phyloP scores from a whole-genome alignment of 2,797 vertebrate genomes.

The Gadopsis marmoratus region DNA sequence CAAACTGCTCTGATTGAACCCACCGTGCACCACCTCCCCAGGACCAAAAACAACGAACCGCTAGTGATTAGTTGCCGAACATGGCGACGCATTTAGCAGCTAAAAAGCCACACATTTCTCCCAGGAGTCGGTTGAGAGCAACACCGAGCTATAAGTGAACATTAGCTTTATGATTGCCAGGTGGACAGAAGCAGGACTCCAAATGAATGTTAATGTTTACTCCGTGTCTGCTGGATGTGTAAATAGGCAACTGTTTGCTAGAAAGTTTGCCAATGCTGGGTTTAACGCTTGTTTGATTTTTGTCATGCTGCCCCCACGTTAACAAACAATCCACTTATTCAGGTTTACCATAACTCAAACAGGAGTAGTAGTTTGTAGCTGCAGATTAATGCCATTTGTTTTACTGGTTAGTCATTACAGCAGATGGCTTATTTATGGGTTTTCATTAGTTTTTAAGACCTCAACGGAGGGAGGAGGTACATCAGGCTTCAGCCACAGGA shows the following conservation, averaged over 20 bases:
- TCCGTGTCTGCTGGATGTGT: background rate
- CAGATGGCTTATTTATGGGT: background rate
- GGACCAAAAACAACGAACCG: background rate
- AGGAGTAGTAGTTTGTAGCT: background rate
- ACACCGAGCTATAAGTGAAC: constrained; percentile 1
- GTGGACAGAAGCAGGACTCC: background rate
- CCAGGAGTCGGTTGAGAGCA: constrained; percentile 9
- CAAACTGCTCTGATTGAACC: background rate
- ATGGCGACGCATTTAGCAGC: background rate
- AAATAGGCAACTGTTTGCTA: constrained; percentile 10
- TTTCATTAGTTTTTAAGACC: background rate
- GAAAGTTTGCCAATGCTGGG: background rate
- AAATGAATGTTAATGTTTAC: background rate
- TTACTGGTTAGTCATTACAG: background rate
- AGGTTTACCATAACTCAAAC: background rate
- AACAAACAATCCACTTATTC: background rate
- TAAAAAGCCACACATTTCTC: background rate
- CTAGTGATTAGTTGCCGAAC: background rate
- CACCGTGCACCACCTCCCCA: background rate
- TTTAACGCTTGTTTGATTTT: background rate
- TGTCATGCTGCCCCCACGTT: background rate
- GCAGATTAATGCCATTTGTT: background rate
- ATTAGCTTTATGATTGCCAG: background rate
- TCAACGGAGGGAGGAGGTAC: background rate
- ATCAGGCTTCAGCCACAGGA: background rate